Base-by-base conservation (phyloP, 2,113 vertebrate genomes). In the Misgurnus mizolepis region DNA sequence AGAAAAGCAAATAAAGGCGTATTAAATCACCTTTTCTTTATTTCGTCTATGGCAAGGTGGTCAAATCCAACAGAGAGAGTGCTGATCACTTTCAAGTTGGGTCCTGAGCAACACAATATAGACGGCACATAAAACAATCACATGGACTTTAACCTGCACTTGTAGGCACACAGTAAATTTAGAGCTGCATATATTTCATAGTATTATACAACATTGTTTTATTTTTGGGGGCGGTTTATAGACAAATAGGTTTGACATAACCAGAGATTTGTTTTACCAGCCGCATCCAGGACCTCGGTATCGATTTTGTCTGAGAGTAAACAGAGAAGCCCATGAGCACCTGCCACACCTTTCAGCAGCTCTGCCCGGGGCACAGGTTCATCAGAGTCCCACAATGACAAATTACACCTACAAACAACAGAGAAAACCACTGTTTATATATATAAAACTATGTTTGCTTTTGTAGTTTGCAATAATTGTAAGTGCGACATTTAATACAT, bases 361-460 rank as follows among this genome's bases (percentile, higher is more conserved):
- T 97, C 94, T 15, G 87, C 73, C 17, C 86, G 90, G 0, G 95
- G 91, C 43, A 97, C 88, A 1, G 95, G 95, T 40, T 97, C 95
- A 67, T 96, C 95, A 0, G 95, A 95, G 86, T 97, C 95, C 96
- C 96, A 97, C 72, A 93, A 83, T 14, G 91, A 92, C 71, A 95
- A 84, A 1, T 92, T 89, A 87, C 91, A 96, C 39, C 97, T 97
- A 82, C 6, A 58, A n/a, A 73, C 7, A 55, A 84, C n/a, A 27
- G 1, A 83, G 4, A 84, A 45, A 1, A 12, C 11, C 0, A 80
- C 55, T 15, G 50, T 14, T 12, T 3, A 3, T 53, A 53, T 53
- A 22, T 22, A 22, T 22, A 22, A 22, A 50, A 50, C 49, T 12
- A 53, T 12, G 11, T 14, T 34, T 34, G 27, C 27, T 34, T 34